Percentiles rank a stretch among this genome's conserved stretches.
Evolutionary conservation across 2,113 vertebrate genomes (phyloP).

Genomic region (Apteryx mantelli): DNA sequence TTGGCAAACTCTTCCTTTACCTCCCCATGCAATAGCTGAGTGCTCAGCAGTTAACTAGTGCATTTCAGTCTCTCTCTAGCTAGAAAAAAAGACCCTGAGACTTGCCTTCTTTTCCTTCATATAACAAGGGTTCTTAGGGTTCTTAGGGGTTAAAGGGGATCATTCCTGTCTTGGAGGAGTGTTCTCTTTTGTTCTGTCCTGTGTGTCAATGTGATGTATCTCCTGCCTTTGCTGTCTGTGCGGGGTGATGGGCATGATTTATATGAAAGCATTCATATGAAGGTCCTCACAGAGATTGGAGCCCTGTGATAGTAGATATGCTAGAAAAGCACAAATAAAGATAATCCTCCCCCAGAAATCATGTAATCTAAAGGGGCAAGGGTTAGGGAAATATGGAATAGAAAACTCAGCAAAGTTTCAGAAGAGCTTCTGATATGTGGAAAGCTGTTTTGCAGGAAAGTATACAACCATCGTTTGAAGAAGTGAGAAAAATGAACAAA

Average conservation of each 20-base stretch:
- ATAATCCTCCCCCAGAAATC: neutral
- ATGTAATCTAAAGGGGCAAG: neutral
- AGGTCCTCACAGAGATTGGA: neutral
- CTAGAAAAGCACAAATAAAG: slow-evolving; percentile 37
- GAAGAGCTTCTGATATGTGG: neutral
- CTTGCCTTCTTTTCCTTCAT: neutral
- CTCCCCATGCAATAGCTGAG: neutral
- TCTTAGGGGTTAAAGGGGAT: neutral
- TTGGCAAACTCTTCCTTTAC: neutral
- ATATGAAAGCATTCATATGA: neutral
- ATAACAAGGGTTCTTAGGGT: neutral
- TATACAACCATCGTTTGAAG: neutral
- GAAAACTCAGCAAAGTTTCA: rapidly evolving
- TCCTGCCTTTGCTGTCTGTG: slow-evolving; percentile 25
- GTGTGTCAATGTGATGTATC: neutral
- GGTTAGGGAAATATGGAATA: neutral
- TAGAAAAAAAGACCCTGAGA: neutral
- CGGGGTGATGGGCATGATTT: neutral
- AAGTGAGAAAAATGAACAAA: neutral
- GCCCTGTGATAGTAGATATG: neutral
- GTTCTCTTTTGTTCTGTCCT: neutral
- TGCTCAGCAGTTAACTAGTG: neutral
- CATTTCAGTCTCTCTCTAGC: neutral
- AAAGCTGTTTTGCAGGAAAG: neutral
- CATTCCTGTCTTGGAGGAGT: neutral